Base-by-base conservation (phyloP, 1,140 invertebrate species). In the Aphelenchoides fujianensis region DNA sequence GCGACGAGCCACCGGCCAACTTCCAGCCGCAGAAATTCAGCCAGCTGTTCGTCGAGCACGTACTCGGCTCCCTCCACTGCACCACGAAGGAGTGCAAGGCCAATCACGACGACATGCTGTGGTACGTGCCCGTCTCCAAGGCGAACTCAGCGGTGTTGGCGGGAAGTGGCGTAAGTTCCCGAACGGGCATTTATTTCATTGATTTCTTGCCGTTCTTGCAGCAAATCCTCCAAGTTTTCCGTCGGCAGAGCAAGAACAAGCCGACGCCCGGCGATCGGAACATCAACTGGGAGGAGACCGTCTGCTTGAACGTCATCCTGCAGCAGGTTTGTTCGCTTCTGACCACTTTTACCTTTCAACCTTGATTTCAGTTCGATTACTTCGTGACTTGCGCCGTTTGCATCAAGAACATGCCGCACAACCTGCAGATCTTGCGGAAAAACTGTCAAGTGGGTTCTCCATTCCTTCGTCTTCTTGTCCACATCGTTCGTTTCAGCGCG, bases 251-350 rank as follows among this genome's bases (percentile, higher is more conserved):
- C 79, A 91, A 93, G 84, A 96, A 96, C 85, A 86, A 97, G 79
- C 95, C 95, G 34, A 91, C 93, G 77, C 75, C 86, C 55, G 92
- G 92, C 64, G 94, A 97, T 87, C 91, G 91, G 28, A 91, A 93
- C 82, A 91, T 97, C 78, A 94, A 97, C 87, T 98, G 95, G 95
- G 94, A 98, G 87, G 95, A 98, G 88, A 98, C 95, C 57, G 94
- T 98, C 70, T 98, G 97, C 87, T 88, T 98, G 57, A 98, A 99
- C 88, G 88, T 98, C 77, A 94, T 98, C 74, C 91, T 98, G 82
- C 95, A 98, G 87, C 94, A 97, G 87, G 88, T 88, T 69, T 23
- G 3, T 72, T 66, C 16, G 68, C 28, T 66, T 66, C 54, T 80
- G 85, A 68, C 75, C 88, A 86, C 94, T 66, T 2, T 2, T 1